A percentile compares a stretch with the other conserved stretches of the same genome.
Conservation (phyloP, 2,113 vertebrate genomes). For the Mystacornis crossleyi region DNA sequence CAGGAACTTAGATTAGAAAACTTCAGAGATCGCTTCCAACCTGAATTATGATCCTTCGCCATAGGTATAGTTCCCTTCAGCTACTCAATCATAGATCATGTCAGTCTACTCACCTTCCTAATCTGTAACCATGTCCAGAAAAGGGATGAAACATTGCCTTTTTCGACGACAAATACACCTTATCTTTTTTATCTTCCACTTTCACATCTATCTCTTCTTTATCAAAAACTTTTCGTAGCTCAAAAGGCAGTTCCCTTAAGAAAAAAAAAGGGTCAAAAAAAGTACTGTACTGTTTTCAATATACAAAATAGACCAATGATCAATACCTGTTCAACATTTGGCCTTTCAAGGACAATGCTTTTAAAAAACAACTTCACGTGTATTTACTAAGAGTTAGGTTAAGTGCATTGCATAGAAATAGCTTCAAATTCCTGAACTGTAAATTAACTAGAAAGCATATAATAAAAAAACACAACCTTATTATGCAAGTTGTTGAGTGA, state of each 20-base stretch:
- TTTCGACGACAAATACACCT: slow-evolving; percentile 78
- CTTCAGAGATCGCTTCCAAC: not conserved
- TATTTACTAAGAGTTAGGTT: not conserved
- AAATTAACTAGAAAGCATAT: not conserved
- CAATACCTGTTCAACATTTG: not conserved
- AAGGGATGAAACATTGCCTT: slow-evolving; percentile 90
- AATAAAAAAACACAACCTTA: not conserved
- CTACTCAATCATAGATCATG: not conserved
- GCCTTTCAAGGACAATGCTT: not conserved
- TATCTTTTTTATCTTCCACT: slow-evolving; percentile 90
- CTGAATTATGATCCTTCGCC: not conserved
- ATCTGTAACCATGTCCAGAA: slow-evolving; percentile 88
- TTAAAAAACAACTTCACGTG: not conserved
- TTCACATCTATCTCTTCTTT: slow-evolving; percentile 92
- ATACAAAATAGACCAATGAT: not conserved
- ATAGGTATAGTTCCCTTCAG: not conserved
- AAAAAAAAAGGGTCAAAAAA: not conserved
- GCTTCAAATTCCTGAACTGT: not conserved
- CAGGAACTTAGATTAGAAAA: not conserved
- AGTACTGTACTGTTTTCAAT: not conserved
- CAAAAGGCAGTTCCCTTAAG: slow-evolving; percentile 87
- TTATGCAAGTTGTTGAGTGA: not conserved
- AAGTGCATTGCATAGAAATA: not conserved
- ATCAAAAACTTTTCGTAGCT: slow-evolving; percentile 83
- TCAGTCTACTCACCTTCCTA: slow-evolving; percentile 85